A percentile compares a stretch with the other conserved stretches of the same genome.
These are phyloP conservation scores for Aphelenchoides bicaudatus DNA, from an alignment of 2,888 invertebrate genomes.

Conservation along the genomic window DNA sequence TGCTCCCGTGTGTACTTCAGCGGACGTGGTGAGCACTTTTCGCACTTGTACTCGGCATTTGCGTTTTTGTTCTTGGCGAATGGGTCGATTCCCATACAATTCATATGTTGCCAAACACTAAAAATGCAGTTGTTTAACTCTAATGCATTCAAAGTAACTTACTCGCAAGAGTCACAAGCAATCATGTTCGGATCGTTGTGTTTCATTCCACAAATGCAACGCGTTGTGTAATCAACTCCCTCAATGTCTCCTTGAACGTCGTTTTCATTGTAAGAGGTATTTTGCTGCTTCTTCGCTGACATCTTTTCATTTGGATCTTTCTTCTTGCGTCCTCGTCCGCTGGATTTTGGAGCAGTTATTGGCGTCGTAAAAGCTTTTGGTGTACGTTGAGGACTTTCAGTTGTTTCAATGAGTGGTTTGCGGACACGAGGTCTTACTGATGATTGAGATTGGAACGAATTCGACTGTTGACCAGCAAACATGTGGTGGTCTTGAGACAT, in stretches of 20 bases:
- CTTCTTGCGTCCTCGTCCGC: no score
- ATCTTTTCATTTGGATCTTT: not conserved
- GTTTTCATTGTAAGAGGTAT: no score
- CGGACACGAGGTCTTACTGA: no score
- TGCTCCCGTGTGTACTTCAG: constrained; percentile 21
- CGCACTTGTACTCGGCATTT: constrained; percentile 28
- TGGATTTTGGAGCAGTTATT: no score
- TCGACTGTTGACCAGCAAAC: no score
- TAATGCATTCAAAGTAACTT: constrained; percentile 19
- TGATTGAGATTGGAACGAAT: no score
- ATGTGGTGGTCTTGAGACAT: no score
- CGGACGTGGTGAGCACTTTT: constrained; percentile 30
- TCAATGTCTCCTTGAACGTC: no score
- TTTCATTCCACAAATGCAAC: constrained; percentile 28
- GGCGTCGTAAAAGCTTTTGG: not conserved
- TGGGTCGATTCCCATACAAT: constrained; percentile 24
- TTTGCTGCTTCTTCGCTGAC: no score
- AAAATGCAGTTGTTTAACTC: constrained; percentile 17
- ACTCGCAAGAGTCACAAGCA: constrained; percentile 37
- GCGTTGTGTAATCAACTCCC: constrained; percentile 23
- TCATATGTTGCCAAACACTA: constrained; percentile 36
- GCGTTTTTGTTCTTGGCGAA: constrained; percentile 17
- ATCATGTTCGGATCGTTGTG: constrained; percentile 40
- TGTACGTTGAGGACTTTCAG: not conserved
- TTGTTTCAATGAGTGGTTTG: no score